phyloP scores from a whole-genome alignment of 2,888 invertebrate genomes.

The Drosophila villosipedis region DNA sequence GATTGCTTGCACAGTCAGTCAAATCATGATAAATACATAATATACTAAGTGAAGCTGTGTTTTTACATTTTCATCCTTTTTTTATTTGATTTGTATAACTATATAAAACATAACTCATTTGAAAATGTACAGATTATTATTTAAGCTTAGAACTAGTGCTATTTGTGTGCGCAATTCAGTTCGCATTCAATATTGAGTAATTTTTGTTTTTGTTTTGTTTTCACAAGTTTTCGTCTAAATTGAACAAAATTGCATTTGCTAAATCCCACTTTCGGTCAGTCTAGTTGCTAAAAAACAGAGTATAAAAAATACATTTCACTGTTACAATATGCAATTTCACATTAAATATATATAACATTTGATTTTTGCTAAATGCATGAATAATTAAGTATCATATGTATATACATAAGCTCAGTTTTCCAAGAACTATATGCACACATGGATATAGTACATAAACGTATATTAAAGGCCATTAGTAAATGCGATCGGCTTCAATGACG shows the following conservation, averaged over 20 bases:
- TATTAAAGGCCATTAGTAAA: constrained; percentile 49
- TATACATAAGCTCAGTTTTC: constrained; percentile 31
- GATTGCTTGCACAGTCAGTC: neutral
- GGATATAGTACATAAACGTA: neutral
- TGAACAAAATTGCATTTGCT: constrained; percentile 35
- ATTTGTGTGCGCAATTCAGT: constrained; percentile 57
- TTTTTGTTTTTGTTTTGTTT: constrained; percentile 34
- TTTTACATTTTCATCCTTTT: constrained; percentile 55
- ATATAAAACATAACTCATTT: constrained; percentile 65
- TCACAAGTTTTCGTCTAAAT: constrained; percentile 31
- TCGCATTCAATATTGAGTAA: constrained; percentile 58
- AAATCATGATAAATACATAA: neutral
- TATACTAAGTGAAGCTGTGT: neutral
- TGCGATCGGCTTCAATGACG: constrained; percentile 33
- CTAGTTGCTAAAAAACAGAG: constrained; percentile 58
- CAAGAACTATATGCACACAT: constrained; percentile 4
- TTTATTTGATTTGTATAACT: constrained; percentile 62
- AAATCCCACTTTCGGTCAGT: constrained; percentile 62
- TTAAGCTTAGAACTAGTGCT: constrained; percentile 60
- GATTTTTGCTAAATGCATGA: constrained; percentile 68
- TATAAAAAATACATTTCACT: constrained; percentile 55
- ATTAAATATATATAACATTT: constrained; percentile 41
- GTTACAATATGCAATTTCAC: constrained; percentile 23
- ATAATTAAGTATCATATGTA: constrained; percentile 60
- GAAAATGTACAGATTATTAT: constrained; percentile 64